Evolutionary conservation across 1,140 invertebrate species (phyloP), one percentile per base, ranked within the genome.

Genomic region (Drosophila saltans): DNA sequence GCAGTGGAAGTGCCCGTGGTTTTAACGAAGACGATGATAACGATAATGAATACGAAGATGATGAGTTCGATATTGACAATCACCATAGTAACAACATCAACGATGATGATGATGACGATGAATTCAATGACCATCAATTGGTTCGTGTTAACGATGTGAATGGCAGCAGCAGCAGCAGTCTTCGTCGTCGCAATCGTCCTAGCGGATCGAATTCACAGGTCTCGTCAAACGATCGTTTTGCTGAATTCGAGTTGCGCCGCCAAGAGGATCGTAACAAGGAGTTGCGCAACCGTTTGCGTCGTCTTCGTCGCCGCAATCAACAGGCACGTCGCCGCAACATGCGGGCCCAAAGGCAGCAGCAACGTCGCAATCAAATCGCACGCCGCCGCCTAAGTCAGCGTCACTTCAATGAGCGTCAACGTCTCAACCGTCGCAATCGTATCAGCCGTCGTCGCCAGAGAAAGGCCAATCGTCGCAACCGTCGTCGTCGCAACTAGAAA

Each of bases 181-280:
- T 21, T 39, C 43, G 10, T 24, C 43, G 61, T 3, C 43, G 21
- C 4, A 26, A 61, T 45, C 43, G 21, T 3, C 24, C 61, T 41
- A 4, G 9, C 45, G 36, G 8, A 1, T n/a, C 4, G 3, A 64
- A 55, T 0, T 1, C 24, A 9, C 21, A 52, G 9, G 45, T 11
- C 45, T 0, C 16, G 62, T 9, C 36, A 2, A 4, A 48, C 3
- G 28, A 70, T 0, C 45, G 76, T 6, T 33, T 66, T 8, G 58
- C 45, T 11, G 80, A 82, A 24, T 57, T 68, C 11, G 83, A 85
- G 26, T 9, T 88, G 7, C 79, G 80, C 3, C 76, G 80, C 5
- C 69, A 88, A 62, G 11, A 76, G 69, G 76, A 86, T 1, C 2
- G 63, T 9, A 76, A 76, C 39, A 33, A 77, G 2, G 39, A 41